Evolutionary conservation across 2,888 invertebrate species (phyloP), one percentile per base, ranked within the genome.

Genomic region (Diachrysia chrysitis): DNA sequence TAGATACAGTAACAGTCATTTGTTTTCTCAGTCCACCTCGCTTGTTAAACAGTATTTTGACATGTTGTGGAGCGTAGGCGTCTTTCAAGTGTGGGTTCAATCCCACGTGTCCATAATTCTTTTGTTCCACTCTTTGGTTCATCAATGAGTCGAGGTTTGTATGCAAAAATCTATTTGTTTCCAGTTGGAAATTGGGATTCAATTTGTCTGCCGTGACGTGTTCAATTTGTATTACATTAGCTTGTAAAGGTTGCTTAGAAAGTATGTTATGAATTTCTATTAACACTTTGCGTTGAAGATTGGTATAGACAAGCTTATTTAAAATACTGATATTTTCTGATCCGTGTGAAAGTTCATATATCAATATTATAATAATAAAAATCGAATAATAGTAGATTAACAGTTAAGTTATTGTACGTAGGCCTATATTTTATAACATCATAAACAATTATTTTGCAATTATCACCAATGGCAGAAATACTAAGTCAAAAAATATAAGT

Each of bases 1-100:
- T 83, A 85, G 87, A 84, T 85, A 84, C 81, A 85, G 84, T 79
- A 86, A 87, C 83, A 88, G 85, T 87, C 87, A 90, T 90, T 91
- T 92, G 90, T 92, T 90, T 91, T 89, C 85, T 75, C 66, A 70
- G 86, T 88, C 85, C 84, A 86, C 81, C 84, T 89, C 80, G 85
- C 89, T 89, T 91, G 91, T 91, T 89, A 90, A 84, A 90, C 87
- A 87, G 85, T 89, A 87, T 87, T 88, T 91, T 88, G 89, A 92
- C 90, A 87, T 87, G 86, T 79, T 73, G 66, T 69, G 67, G 66
- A 48, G 62, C 82, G 93, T 93, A 84, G 92, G 93, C 84, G 92
- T 88, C 83, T 83, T 85, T 87, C 82, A 71, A 73, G 87, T 88
- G 92, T 92, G 87, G 88, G 89, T 72, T 83, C 78, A 79, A 70